Base-by-base conservation (phyloP, 2,888 invertebrate species). In the Eupithecia insigniata region DNA sequence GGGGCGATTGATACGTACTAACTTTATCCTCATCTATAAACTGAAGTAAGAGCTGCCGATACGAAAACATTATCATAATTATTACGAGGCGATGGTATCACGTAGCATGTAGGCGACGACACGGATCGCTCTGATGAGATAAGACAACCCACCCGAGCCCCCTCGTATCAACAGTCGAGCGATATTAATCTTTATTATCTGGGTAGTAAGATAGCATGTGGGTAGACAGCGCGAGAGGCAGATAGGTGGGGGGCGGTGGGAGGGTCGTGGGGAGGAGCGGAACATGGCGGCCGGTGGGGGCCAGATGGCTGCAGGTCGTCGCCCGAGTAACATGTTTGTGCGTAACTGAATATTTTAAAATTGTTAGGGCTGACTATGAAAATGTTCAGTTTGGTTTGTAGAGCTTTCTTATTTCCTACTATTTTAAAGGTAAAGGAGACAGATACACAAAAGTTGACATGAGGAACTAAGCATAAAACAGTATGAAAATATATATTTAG, bases 211-310 rank as follows among this genome's bases (percentile, higher is more conserved):
- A 90, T 87, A 86, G 86, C 85, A 83, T 90, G 89, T 89, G 84
- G 84, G 83, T 84, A 83, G 88, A 80, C 84, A 85, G 85, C 77
- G 83, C 84, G 83, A 83, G 84, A 84, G 83, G 83, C 84, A 84
- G 87, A 85, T 87, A 86, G 85, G 82, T 86, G 86, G 90, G 91
- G 87, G 93, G 93, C 92, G 92, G 87, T 92, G 92, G 93, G 93
- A 89, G 93, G 92, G 87, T 80, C 90, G 84, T 85, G 84, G 92
- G 92, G 93, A 89, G 92, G 93, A 87, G 92, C 91, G 86, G 90
- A 90, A 89, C 84, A 89, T 90, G 91, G 92, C 89, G 82, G 89
- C 82, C 89, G 86, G 91, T 85, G 91, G 92, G 93, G 92, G 90
- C 82, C 91, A 93, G 89, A 90, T 89, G 89, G 87, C 89, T 83